These are phyloP conservation scores for Lymantria monacha DNA, from an alignment of 2,888 invertebrate species.

Conservation along the genomic window DNA sequence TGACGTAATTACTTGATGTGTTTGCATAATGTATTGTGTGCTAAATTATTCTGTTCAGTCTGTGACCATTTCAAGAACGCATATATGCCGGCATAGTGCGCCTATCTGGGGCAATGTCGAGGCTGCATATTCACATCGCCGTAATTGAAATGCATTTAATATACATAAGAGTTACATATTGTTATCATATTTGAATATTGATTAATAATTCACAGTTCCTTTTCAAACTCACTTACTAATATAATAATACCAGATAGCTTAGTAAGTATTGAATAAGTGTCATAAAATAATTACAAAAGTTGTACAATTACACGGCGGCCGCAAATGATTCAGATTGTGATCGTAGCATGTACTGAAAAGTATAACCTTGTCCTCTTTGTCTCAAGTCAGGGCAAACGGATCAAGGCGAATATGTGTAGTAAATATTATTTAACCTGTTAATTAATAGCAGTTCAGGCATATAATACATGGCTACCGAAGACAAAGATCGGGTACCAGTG, in stretches of 20 bases:
- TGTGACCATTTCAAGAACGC: constrained; percentile 31
- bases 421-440: neutral
- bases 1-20: constrained; percentile 23
- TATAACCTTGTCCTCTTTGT: constrained; percentile 64
- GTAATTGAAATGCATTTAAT: neutral
- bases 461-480: constrained; percentile 36
- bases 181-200: too few species aligned
- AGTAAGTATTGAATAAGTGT: constrained; percentile 6
- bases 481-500: constrained; percentile 45
- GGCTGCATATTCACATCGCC: constrained; percentile 14
- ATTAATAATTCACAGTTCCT: neutral
- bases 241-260: neutral
- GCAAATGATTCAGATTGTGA: constrained; percentile 54
- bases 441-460: neutral
- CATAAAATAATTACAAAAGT: constrained; percentile 41
- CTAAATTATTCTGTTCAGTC: constrained; percentile 17
- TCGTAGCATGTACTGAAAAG: constrained; percentile 63
- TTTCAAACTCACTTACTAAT: neutral
- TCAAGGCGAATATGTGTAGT: constrained; percentile 59
- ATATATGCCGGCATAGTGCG: constrained; percentile 27
- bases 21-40: constrained; percentile 24
- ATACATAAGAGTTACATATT: neutral
- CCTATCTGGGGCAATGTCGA: constrained; percentile 37
- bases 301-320: constrained; percentile 43
- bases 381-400: constrained; percentile 55